Conservation (phyloP, 2,888 invertebrate genomes). For the Stictocephala bisonia region DNA sequence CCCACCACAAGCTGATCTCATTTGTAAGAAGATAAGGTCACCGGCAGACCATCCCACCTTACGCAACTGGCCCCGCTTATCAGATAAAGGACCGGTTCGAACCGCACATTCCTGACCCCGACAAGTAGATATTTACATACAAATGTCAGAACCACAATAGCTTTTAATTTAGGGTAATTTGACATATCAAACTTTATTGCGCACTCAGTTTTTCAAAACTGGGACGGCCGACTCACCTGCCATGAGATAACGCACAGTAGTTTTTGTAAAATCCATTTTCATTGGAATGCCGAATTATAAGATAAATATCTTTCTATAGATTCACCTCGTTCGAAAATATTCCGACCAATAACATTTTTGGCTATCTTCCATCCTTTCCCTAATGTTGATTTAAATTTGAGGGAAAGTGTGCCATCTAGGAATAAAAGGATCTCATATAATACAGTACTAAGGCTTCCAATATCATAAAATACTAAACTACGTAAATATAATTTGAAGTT, state of each 20-base stretch:
- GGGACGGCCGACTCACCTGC: not conserved
- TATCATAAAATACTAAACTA: no score
- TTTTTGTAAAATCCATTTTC: slow-evolving; percentile 2
- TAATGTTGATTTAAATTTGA: no score
- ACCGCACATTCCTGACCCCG: no score
- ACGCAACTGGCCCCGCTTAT: not conserved
- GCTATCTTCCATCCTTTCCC: no score
- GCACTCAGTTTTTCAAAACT: slow-evolving; percentile 22
- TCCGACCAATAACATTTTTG: slow-evolving; percentile 24
- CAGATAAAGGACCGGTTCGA: not conserved
- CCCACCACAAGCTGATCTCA: slow-evolving; percentile 12
- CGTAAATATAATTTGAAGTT: no score
- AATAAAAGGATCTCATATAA: no score
- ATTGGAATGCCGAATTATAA: slow-evolving; percentile 24
- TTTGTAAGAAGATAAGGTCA: slow-evolving; percentile 28
- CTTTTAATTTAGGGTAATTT: slow-evolving; percentile 11
- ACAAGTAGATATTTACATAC: slow-evolving; percentile 14
- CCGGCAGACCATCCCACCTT: not conserved
- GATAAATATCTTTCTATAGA: slow-evolving; percentile 17
- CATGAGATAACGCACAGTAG: slow-evolving; percentile 1
- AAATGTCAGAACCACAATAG: slow-evolving; percentile 21
- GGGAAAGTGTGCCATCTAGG: no score
- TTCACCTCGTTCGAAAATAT: slow-evolving; percentile 12
- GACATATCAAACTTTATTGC: slow-evolving; percentile 16
- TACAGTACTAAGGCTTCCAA: no score